These are phyloP conservation scores for Bambusicola thoracicus DNA, from an alignment of 2,113 vertebrate genomes.

Conservation along the genomic window DNA sequence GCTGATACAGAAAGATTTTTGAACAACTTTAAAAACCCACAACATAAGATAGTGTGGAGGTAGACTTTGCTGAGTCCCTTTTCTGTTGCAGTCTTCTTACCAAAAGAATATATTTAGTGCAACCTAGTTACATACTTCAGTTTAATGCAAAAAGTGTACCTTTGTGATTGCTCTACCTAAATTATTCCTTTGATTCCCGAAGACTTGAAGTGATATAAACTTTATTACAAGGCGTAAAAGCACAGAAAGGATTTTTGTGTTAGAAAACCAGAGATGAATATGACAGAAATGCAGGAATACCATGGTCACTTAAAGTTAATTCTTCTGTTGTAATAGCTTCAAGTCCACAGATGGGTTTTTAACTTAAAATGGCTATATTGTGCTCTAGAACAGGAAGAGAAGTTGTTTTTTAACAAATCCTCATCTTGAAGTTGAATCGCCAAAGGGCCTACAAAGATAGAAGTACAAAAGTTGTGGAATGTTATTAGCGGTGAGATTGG, in stretches of 20 bases:
- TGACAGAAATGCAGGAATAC: neutral
- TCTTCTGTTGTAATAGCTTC: neutral
- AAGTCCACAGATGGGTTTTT: neutral
- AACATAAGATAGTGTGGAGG: neutral
- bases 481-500: neutral
- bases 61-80: neutral
- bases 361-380: neutral
- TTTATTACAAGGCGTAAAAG: neutral
- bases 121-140: neutral
- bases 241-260: neutral
- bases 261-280: neutral
- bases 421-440: neutral
- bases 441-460: neutral
- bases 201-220: neutral
- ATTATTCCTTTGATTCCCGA: neutral
- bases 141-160: neutral
- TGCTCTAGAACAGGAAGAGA: neutral
- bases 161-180: neutral
- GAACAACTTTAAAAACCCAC: neutral
- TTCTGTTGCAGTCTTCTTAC: neutral
- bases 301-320: neutral
- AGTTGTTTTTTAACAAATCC: neutral
- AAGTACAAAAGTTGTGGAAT: neutral
- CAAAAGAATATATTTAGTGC: neutral
- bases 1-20: neutral